These are phyloP conservation scores for Drosophila kokeensis DNA, from an alignment of 2,888 invertebrate species.

Conservation along the genomic window DNA sequence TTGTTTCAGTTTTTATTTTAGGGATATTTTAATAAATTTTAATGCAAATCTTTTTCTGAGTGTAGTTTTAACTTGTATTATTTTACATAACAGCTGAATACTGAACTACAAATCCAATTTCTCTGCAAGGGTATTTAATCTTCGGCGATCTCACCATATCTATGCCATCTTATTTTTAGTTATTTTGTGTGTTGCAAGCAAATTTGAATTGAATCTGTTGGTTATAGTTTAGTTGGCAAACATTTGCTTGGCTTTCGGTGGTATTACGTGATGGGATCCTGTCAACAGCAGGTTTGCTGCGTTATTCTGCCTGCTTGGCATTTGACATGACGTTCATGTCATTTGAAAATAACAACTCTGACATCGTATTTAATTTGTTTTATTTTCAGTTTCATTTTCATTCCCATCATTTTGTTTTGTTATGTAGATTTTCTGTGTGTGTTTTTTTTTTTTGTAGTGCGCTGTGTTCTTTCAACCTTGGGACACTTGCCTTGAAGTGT, in stretches of 20 bases:
- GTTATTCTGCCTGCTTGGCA: conserved; percentile 58
- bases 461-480: conserved; percentile 50
- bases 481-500: conserved; percentile 70
- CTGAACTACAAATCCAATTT: neutral
- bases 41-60: neutral
- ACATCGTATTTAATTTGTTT: conserved; percentile 76
- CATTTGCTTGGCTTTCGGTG: conserved; percentile 8
- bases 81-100: too few relatives aligned
- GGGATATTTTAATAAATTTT: too few relatives aligned
- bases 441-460: neutral
- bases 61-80: neutral
- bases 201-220: conserved; percentile 7
- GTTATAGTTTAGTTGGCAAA: conserved; percentile 2
- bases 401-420: neutral
- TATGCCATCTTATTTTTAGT: too few relatives aligned
- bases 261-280: conserved; percentile 27
- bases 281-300: conserved; percentile 59
- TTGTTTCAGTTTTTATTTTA: too few relatives aligned
- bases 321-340: conserved; percentile 79
- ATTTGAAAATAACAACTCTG: conserved; percentile 72
- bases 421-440: neutral
- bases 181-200: neutral
- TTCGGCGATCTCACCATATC: too few relatives aligned
- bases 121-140: neutral
- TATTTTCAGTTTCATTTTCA: conserved; percentile 36